These are phyloP conservation scores for Rhopalosiphum padi DNA, from an alignment of 1,140 invertebrate genomes.

Conservation along the genomic window DNA sequence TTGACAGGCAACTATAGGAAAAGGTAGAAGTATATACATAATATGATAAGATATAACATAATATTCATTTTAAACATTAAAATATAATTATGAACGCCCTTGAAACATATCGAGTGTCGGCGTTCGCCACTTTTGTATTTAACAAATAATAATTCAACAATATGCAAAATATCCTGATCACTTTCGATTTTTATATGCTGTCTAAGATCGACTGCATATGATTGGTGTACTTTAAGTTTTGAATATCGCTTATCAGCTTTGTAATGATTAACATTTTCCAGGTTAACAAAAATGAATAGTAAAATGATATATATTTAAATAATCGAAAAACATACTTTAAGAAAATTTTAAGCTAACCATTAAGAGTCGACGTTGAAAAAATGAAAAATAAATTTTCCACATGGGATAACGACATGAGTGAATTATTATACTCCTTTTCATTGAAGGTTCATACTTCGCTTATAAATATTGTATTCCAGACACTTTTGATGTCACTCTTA, in stretches of 20 bases:
- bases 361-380: no score
- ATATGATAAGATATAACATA: not conserved
- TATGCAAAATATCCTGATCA: not conserved
- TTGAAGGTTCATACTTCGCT: no score
- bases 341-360: no score
- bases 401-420: constrained; percentile 89
- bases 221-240: not conserved
- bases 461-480: no score
- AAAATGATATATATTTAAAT: no score
- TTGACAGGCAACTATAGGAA: not conserved
- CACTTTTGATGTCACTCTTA: constrained; percentile 65
- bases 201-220: not conserved
- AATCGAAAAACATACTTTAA: no score
- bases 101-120: not conserved
- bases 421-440: constrained; percentile 63
- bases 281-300: no score
- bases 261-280: constrained; percentile 66
- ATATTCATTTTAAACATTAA: not conserved
- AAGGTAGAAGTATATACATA: not conserved
- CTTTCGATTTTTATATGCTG: not conserved
- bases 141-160: not conserved
- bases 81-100: not conserved
- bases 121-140: not conserved
- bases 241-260: not conserved
- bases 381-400: constrained; percentile 74